Evolutionary conservation across 2,888 invertebrate genomes (phyloP).

Genomic region (Geophilus truncorum): DNA sequence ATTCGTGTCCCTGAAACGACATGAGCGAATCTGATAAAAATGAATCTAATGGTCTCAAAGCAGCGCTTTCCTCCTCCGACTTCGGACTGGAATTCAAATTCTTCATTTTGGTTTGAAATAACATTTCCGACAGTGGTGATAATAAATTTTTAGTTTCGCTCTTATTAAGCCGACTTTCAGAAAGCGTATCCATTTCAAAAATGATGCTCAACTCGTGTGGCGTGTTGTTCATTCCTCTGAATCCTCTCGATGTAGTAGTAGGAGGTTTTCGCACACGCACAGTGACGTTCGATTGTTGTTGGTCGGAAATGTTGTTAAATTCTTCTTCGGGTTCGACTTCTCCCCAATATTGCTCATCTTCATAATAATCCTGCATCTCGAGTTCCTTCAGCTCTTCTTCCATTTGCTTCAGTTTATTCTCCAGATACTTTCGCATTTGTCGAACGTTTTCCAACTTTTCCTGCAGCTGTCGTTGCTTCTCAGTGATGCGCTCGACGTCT

Average conservation of each 20-base stretch:
- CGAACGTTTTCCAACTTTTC: neutral
- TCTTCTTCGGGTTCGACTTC: neutral
- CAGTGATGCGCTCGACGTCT: neutral
- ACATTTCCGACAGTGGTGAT: neutral
- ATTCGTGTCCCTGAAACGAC: neutral
- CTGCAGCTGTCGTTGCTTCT: neutral
- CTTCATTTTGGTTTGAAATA: neutral
- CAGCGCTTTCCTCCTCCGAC: neutral
- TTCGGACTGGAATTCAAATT: neutral
- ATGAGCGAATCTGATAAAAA: neutral
- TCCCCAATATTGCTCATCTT: neutral
- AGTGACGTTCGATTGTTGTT: neutral
- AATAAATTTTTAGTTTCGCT: neutral
- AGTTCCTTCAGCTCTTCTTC: neutral
- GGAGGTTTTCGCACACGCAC: neutral
- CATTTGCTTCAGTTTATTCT: neutral
- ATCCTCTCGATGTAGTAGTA: neutral
- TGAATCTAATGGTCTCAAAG: neutral
- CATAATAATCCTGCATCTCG: neutral
- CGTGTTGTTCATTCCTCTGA: neutral
- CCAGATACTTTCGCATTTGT: neutral
- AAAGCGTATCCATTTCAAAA: neutral
- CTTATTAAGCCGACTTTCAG: neutral
- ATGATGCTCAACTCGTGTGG: conserved; percentile 5
- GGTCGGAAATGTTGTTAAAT: neutral